Conservation (phyloP, 2,888 invertebrate species). For the Pycnomerus fuliginosus region DNA sequence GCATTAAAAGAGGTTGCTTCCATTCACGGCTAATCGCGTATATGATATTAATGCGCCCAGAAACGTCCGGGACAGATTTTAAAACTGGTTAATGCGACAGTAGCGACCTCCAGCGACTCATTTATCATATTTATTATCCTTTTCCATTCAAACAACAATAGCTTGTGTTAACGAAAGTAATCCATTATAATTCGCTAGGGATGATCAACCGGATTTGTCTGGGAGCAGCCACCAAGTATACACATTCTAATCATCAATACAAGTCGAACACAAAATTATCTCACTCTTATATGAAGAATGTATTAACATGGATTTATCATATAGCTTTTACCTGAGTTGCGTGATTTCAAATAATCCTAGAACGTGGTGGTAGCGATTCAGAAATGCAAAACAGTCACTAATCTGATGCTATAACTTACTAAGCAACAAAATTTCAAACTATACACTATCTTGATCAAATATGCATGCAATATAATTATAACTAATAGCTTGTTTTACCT, state of each 20-base stretch:
- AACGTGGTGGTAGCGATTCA: constrained; percentile 23
- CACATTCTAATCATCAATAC: too few relatives aligned
- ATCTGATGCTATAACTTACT: constrained; percentile 52
- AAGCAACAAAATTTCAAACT: constrained; percentile 50
- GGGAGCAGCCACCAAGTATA: too few relatives aligned
- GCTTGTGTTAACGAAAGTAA: constrained; percentile 43
- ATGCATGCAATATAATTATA: constrained; percentile 51
- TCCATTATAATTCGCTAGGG: constrained; percentile 24
- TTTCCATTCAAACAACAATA: constrained; percentile 45
- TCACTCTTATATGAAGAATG: too few relatives aligned
- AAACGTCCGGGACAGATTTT: constrained; percentile 53
- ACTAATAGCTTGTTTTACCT: constrained; percentile 51
- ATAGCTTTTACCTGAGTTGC: constrained; percentile 42
- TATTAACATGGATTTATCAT: constrained; percentile 45
- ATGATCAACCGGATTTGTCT: too few relatives aligned
- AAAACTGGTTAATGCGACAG: constrained; percentile 52
- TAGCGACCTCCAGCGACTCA: constrained; percentile 48
- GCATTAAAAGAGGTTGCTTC: constrained; percentile 45
- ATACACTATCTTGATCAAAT: constrained; percentile 44
- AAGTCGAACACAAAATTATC: too few relatives aligned
- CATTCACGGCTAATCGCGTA: constrained; percentile 54
- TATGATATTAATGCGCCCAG: constrained; percentile 53
- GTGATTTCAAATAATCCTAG: constrained; percentile 29
- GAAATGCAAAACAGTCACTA: constrained; percentile 49
- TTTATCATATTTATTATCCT: constrained; percentile 50